Conservation (phyloP, 2,888 invertebrate genomes). For the Neria commutata region DNA sequence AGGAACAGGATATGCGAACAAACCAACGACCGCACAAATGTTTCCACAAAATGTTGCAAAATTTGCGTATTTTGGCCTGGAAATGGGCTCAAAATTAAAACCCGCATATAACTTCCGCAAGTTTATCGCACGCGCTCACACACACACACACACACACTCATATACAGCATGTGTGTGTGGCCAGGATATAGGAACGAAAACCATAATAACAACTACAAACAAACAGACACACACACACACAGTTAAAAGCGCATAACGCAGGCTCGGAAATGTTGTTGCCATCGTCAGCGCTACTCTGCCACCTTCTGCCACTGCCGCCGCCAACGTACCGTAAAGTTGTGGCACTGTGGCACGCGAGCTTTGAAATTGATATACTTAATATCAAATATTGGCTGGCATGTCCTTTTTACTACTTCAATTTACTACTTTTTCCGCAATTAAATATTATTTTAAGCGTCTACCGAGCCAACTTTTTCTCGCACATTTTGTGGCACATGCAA, state of each 20-base stretch:
- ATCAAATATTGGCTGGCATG: no score
- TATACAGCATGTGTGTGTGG: neutral
- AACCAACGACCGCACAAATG: neutral
- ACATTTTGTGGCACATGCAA: neutral
- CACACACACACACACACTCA: neutral
- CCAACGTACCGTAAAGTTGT: neutral
- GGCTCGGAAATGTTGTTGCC: neutral
- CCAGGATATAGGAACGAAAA: neutral
- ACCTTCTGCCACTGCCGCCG: neutral
- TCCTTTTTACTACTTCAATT: no score
- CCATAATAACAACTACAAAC: neutral
- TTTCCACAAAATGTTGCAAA: neutral
- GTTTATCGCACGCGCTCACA: constrained; percentile 1
- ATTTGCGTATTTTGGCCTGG: neutral
- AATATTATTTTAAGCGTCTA: neutral
- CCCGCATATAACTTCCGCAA: neutral
- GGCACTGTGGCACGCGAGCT: neutral
- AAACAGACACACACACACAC: no score
- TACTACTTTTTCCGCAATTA: no score
- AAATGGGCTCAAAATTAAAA: neutral
- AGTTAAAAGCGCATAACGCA: no score
- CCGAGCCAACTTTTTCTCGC: neutral
- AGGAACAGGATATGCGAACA: neutral
- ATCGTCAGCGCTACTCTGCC: neutral
- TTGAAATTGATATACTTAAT: neutral